Evolutionary conservation across 2,888 invertebrate species (phyloP), one percentile per base, ranked within the genome.

Genomic region (Andrena hattorfiana): DNA sequence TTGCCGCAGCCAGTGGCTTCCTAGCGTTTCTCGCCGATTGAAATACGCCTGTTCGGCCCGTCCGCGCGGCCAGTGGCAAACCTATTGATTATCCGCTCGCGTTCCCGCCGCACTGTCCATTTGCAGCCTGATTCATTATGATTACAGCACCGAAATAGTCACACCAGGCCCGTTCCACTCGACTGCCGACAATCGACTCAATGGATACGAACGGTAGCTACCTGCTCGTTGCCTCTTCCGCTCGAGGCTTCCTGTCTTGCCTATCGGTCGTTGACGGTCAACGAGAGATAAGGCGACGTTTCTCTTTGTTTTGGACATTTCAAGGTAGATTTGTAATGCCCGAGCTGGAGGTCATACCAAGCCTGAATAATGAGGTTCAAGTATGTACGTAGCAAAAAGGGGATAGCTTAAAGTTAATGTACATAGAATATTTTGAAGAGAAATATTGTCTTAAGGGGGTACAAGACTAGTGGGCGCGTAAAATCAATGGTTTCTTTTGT

Each of bases 11-110:
- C 69, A 74, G 64, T 54, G 67, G 83, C 56, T 32, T 84, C 60
- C 85, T 85, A 81, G 81, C 87, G 89, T 88, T 89, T 85, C 86
- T 86, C 72, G 75, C 87, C 89, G 88, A 91, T 91, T 89, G 91
- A 91, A 91, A 90, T 89, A 89, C 89, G 84, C 77, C 85, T 10
- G 73, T 81, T 85, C 86, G 80, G 66, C 78, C 80, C 78, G 80
- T 81, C 83, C 73, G 68, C 76, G 88, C 82, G 85, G 87, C 81
- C 83, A 86, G 51, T 77, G 77, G 77, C 81, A 77, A 85, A 78
- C 81, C 87, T 90, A 89, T 90, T 84, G 89, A 87, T 89, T 88
- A 88, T 85, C 74, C 76, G 76, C 76, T 71, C 80, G 76, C 73
- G 71, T 77, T 83, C 76, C 84, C 80, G 79, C 81, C 83, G 74